A percentile compares a stretch with the other conserved stretches of the same genome.
These are phyloP conservation scores for Trissolcus basalis DNA, from an alignment of 1,140 invertebrate genomes.

Conservation along the genomic window DNA sequence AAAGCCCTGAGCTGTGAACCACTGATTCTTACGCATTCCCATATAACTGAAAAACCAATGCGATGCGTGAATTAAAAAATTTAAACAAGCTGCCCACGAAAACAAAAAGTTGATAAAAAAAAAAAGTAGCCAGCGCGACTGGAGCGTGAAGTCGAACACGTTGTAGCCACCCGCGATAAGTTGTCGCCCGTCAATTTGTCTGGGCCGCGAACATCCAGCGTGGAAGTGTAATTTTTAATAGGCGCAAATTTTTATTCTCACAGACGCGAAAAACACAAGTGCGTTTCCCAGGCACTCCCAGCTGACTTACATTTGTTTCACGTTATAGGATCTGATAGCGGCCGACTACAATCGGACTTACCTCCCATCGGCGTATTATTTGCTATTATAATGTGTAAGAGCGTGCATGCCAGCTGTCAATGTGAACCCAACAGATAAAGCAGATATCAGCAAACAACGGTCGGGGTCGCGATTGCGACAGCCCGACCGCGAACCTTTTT, in stretches of 20 bases:
- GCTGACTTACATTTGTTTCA: conserved; percentile 59
- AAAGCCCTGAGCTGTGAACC: too few species aligned
- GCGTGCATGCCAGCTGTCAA: conserved; percentile 63
- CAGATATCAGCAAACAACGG: conserved; percentile 52
- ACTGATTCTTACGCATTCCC: too few species aligned
- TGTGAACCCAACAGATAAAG: conserved; percentile 62
- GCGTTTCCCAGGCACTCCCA: conserved; percentile 72
- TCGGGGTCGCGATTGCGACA: conserved; percentile 67
- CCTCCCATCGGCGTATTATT: conserved; percentile 68
- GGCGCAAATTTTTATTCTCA: conserved; percentile 48
- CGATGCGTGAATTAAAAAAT: too few species aligned
- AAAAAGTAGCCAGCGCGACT: too few species aligned
- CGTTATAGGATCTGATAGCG: conserved; percentile 69
- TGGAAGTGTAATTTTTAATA: conserved; percentile 30
- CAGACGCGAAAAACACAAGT: conserved; percentile 53
- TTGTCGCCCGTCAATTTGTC: conserved; percentile 29
- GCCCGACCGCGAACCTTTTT: conserved; percentile 30
- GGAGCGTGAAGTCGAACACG: too few species aligned
- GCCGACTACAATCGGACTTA: conserved; percentile 69
- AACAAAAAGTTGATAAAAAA: too few species aligned
- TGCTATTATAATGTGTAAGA: conserved; percentile 68
- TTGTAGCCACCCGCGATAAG: too few species aligned
- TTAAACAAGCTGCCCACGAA: too few species aligned
- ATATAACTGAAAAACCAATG: too few species aligned
- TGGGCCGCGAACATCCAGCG: conserved; percentile 35